Evolutionary conservation across 2,888 invertebrate species (phyloP), one percentile per base, ranked within the genome.

Genomic region (Palloptera scutellata): DNA sequence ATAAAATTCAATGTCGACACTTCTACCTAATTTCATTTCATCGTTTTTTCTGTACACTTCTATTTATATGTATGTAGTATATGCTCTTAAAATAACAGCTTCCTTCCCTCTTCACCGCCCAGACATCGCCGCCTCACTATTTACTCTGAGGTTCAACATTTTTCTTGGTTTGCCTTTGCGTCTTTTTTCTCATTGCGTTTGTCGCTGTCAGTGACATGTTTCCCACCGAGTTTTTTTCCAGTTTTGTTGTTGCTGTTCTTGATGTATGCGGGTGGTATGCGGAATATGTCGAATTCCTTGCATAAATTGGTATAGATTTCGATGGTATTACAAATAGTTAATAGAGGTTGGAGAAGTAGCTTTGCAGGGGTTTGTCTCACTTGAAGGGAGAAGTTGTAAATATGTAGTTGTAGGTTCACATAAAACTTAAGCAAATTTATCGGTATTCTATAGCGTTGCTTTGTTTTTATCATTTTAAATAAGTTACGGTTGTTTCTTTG

Each of bases 1-100:
- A 68, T 67, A 67, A 69, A 70, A 69, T 68, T 72, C 69, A 72
- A 69, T 70, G 67, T 69, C 67, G 67, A 69, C 68, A 70, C 68
- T 65, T 68, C 57, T 52, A 69, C 59, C 63, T 67, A 67, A 69
- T 69, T 71, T 69, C 54, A 67, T 71, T 69, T 67, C 55, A 63
- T 62, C 51, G 64, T 67, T 58, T 57, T 62, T 19, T 30, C n/a
- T n/a, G n/a, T n/a, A n/a, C n/a, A n/a, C n/a, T n/a, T n/a, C n/a
- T n/a, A n/a, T n/a, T n/a, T n/a, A n/a, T n/a, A n/a, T n/a, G n/a
- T n/a, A n/a, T n/a, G n/a, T n/a, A n/a, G n/a, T 20, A 51, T 61
- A 48, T 45, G 51, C 52, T 61, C 60, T 60, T 55, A 48, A 55
- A 59, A 59, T 42, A 15, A 1, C 43, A 65, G 42, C 52, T 20